These are phyloP conservation scores for Pterocles orientalis DNA, from an alignment of 2,113 vertebrate species.

Conservation along the genomic window DNA sequence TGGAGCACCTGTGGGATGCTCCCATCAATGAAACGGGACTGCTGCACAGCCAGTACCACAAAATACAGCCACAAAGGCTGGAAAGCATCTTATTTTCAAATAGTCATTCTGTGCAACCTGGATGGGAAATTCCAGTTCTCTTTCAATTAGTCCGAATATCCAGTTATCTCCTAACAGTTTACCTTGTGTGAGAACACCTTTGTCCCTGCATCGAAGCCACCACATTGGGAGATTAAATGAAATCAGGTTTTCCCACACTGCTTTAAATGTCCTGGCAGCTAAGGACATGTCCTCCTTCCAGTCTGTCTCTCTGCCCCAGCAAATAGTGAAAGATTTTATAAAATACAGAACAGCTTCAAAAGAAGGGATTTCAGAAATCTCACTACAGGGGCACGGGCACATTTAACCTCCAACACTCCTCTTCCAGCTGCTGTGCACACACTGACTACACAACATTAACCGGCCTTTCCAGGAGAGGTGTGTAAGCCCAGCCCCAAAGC, in stretches of 20 bases:
- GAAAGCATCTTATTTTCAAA: not conserved
- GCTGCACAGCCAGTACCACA: not conserved
- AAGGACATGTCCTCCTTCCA: not conserved
- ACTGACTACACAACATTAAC: not conserved
- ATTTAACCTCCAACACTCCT: not conserved
- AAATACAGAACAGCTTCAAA: not conserved
- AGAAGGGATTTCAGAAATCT: not conserved
- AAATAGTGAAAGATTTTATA: not conserved
- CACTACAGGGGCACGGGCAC: not conserved
- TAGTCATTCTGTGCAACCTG: not conserved
- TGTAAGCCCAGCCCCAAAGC: not conserved
- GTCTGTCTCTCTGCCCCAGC: not conserved
- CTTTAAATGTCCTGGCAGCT: not conserved
- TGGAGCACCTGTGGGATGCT: not conserved
- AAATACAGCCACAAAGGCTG: not conserved
- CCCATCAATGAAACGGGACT: not conserved
- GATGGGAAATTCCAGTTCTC: not conserved
- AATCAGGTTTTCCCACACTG: not conserved
- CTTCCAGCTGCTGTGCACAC: not conserved
- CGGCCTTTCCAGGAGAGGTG: not conserved
- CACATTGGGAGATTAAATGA: not conserved
- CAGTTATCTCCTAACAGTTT: not conserved
- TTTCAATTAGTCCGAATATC: not conserved
- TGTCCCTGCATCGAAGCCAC: not conserved
- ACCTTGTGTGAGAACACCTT: not conserved